These are phyloP conservation scores for Macrophya annulata DNA, from an alignment of 2,888 invertebrate species.

Conservation along the genomic window DNA sequence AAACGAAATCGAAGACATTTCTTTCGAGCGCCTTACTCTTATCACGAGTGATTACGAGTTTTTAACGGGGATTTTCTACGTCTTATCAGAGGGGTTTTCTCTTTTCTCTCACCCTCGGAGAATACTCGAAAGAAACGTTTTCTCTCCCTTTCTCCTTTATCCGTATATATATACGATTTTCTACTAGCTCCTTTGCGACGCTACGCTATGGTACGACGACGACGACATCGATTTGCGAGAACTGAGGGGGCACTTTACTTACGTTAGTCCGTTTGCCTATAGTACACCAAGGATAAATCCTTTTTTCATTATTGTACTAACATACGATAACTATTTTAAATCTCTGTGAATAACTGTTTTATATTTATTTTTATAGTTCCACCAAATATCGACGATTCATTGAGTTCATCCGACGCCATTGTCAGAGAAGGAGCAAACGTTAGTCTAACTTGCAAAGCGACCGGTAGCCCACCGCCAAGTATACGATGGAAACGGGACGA, in stretches of 20 bases:
- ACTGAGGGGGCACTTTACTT: constrained; percentile 31
- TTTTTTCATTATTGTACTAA: constrained; percentile 34
- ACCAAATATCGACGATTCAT: constrained; percentile 94
- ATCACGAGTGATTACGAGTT: constrained; percentile 72
- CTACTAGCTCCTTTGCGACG: constrained; percentile 51
- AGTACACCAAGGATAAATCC: constrained; percentile 50
- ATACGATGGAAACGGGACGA: constrained; percentile 97
- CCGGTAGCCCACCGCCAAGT: constrained; percentile 93
- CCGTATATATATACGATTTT: constrained; percentile 28
- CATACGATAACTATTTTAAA: constrained; percentile 21
- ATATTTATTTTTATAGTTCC: constrained; percentile 86
- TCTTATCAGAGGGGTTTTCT: constrained; percentile 48
- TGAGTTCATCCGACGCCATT: constrained; percentile 95
- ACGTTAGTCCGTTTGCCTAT: constrained; percentile 60
- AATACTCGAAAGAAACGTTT: neutral
- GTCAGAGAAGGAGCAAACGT: constrained; percentile 95
- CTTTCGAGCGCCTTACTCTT: constrained; percentile 64
- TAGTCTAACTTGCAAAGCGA: constrained; percentile 93
- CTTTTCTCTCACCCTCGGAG: neutral
- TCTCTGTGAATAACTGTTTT: constrained; percentile 56
- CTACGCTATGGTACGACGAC: neutral
- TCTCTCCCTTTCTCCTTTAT: constrained; percentile 3
- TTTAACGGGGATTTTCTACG: constrained; percentile 68
- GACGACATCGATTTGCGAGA: constrained; percentile 62
- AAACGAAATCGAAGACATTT: constrained; percentile 63